Evolutionary conservation across 2,113 vertebrate genomes (phyloP).

Genomic region (Amphilophus citrinellus): DNA sequence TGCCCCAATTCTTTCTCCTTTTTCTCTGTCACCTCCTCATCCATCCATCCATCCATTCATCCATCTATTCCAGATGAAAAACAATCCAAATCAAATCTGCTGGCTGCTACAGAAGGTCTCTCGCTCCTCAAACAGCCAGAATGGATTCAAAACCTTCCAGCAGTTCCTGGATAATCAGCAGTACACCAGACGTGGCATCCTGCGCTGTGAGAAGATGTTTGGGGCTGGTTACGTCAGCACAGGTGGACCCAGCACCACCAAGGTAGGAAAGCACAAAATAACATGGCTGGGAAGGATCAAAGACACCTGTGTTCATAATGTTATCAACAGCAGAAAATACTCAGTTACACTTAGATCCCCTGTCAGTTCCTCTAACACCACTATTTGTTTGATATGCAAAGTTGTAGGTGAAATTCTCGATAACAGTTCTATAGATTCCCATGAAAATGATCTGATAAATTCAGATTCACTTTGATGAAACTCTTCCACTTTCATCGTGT

Average conservation of each 20-base stretch:
- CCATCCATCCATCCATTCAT: neutral
- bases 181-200: slow-evolving; percentile 84
- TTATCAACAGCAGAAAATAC: no score
- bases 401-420: no score
- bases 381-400: no score
- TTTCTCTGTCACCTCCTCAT: neutral
- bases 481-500: no score
- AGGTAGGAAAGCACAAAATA: slow-evolving; percentile 70
- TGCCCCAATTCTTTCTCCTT: neutral
- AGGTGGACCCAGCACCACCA: slow-evolving; percentile 83
- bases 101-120: slow-evolving; percentile 84
- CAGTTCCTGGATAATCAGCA: slow-evolving; percentile 87
- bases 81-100: slow-evolving; percentile 87
- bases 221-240: slow-evolving; percentile 87
- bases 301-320: no score
- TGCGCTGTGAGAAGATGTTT: slow-evolving; percentile 87
- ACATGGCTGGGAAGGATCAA: neutral
- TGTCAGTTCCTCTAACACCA: no score
- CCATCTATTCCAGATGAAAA: slow-evolving; percentile 81
- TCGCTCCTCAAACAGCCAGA: slow-evolving; percentile 57
- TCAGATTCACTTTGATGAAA: no score
- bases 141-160: slow-evolving; percentile 83
- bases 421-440: no score
- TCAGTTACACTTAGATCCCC: no score
- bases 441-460: no score